phyloP scores from a whole-genome alignment of 2,113 vertebrate genomes.

The Collichthys lucidus region DNA sequence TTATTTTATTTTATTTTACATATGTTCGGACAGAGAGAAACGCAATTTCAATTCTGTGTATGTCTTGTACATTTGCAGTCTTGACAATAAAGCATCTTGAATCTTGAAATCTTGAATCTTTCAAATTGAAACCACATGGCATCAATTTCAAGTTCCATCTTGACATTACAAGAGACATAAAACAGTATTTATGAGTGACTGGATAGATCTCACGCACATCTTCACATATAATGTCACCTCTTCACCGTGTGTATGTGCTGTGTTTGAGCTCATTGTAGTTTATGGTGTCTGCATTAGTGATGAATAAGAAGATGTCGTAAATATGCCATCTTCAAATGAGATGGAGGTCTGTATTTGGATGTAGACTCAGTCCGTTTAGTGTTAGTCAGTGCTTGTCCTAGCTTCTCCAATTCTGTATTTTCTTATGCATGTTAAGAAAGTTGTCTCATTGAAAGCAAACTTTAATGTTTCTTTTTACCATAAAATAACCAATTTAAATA shows the following conservation, averaged over 20 bases:
- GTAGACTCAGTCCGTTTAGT: no score
- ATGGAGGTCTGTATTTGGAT: background rate
- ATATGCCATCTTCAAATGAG: background rate
- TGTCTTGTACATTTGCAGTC: no score
- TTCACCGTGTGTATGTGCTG: background rate
- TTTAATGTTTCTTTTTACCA: no score
- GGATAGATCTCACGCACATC: background rate
- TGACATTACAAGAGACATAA: background rate
- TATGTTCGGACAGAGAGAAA: no score
- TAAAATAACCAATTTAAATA: no score
- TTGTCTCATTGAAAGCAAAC: no score
- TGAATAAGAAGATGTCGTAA: background rate
- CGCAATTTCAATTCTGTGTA: no score
- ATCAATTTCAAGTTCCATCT: conserved; percentile 1
- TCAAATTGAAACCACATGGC: conserved; percentile 10
- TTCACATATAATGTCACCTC: background rate
- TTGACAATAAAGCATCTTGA: no score
- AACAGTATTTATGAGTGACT: background rate
- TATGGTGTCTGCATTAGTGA: conserved; percentile 12
- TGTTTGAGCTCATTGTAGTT: conserved; percentile 17
- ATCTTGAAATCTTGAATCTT: no score
- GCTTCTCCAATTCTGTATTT: background rate
- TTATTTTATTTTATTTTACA: no score
- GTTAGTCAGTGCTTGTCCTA: background rate
- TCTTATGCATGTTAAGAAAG: no score